phyloP scores from a whole-genome alignment of 2,888 invertebrate species.

The Fissipunctia ypsillon region DNA sequence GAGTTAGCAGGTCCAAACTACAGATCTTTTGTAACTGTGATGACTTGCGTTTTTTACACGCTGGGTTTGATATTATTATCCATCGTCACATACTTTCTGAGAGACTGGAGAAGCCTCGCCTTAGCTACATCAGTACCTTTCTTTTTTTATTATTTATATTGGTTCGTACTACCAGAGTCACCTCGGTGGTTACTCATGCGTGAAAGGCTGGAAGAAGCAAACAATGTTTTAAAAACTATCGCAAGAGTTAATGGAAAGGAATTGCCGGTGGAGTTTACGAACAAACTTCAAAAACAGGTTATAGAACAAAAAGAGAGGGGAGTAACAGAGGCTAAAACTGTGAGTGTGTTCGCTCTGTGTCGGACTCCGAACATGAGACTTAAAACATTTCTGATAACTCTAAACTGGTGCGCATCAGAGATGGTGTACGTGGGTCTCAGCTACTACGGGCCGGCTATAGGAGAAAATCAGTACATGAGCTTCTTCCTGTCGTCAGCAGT shows the following conservation, averaged over 20 bases:
- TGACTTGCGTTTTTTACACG: constrained; percentile 98
- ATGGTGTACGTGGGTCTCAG: constrained; percentile 98
- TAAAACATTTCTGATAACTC: constrained; percentile 95
- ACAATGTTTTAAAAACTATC: constrained; percentile 93
- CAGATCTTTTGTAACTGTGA: constrained; percentile 97
- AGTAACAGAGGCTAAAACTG: constrained; percentile 77
- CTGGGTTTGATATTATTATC: constrained; percentile 95
- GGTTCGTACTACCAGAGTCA: constrained; percentile 97
- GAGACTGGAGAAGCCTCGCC: constrained; percentile 96
- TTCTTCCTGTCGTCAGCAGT: constrained; percentile 96
- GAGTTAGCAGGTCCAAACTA: constrained; percentile 98
- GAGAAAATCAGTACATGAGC: constrained; percentile 96
- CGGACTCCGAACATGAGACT: constrained; percentile 97
- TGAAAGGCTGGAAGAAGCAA: constrained; percentile 95
- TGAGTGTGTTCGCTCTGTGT: constrained; percentile 92
- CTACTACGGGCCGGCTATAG: constrained; percentile 97
- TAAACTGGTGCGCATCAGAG: constrained; percentile 98
- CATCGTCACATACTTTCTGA: constrained; percentile 95
- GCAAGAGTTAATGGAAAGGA: constrained; percentile 95
- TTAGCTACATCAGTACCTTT: constrained; percentile 96
- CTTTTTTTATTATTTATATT: constrained; percentile 95
- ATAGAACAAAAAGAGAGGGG: constrained; percentile 91
- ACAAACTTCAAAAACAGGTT: constrained; percentile 93
- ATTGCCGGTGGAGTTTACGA: constrained; percentile 93
- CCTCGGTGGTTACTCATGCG: constrained; percentile 97